Conservation (phyloP, 2,888 invertebrate genomes). For the Rhingia campestris region DNA sequence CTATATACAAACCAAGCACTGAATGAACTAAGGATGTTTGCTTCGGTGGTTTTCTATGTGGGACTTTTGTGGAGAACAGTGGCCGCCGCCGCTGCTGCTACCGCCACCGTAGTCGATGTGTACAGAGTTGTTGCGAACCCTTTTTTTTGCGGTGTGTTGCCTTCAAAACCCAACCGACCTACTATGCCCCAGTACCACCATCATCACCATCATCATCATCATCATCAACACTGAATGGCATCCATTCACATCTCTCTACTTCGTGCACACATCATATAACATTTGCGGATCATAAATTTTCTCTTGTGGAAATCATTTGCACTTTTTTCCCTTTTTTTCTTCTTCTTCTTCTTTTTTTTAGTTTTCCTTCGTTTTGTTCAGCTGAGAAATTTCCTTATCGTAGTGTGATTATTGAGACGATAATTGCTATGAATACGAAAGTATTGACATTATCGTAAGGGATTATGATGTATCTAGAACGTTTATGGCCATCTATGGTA, state of each 20-base stretch:
- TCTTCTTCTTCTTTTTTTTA: constrained; percentile 12
- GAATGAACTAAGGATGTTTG: constrained; percentile 72
- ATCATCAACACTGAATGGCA: constrained; percentile 67
- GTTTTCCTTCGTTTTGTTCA: constrained; percentile 12
- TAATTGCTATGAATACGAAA: constrained; percentile 72
- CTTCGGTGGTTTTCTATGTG: constrained; percentile 72
- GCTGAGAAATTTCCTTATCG: constrained; percentile 56
- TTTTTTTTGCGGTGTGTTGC: constrained; percentile 62
- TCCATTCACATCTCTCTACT: constrained; percentile 70
- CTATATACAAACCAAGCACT: constrained; percentile 32
- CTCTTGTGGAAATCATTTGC: constrained; percentile 73
- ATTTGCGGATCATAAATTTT: constrained; percentile 75
- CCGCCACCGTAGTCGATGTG: constrained; percentile 18
- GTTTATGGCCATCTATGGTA: background rate
- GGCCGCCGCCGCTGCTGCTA: constrained; percentile 27
- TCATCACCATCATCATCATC: constrained; percentile 48
- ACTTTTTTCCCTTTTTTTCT: constrained; percentile 48
- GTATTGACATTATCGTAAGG: constrained; percentile 63
- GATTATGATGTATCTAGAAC: constrained; percentile 5
- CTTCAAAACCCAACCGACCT: constrained; percentile 58
- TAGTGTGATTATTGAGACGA: constrained; percentile 71
- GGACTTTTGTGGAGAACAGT: constrained; percentile 50
- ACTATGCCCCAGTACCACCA: constrained; percentile 26
- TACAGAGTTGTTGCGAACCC: constrained; percentile 50
- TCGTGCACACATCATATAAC: constrained; percentile 74